These are phyloP conservation scores for Willisornis vidua DNA, from an alignment of 2,113 vertebrate species.

Conservation along the genomic window DNA sequence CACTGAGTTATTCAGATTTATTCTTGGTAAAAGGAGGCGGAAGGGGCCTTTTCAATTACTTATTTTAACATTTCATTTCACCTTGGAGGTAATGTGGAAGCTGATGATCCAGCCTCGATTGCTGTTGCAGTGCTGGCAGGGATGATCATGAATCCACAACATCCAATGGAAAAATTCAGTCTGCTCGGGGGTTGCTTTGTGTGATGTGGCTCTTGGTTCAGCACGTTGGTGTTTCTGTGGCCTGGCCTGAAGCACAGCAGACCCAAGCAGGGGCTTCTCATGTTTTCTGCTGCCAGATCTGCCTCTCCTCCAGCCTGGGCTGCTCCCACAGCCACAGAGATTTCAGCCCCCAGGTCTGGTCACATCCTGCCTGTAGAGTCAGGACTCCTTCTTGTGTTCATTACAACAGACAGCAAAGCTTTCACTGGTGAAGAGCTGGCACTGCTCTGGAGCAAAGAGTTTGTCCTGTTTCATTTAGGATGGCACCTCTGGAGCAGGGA, in stretches of 20 bases:
- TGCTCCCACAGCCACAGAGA: accelerated
- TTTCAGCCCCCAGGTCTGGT: not conserved
- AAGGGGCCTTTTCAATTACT: not conserved
- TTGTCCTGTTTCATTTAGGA: not conserved
- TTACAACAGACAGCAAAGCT: not conserved
- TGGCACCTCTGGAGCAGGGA: not conserved
- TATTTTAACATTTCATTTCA: slow-evolving; percentile 2
- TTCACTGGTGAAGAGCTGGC: not conserved
- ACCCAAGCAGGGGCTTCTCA: accelerated
- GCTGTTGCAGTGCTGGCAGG: not conserved
- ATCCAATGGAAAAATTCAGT: not conserved
- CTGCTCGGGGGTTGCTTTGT: not conserved
- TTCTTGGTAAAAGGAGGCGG: not conserved
- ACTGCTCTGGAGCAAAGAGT: not conserved
- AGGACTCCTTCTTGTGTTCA: accelerated
- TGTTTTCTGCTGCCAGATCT: not conserved
- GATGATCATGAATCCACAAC: not conserved
- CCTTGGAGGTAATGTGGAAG: not conserved
- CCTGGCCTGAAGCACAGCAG: not conserved
- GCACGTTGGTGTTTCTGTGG: accelerated
- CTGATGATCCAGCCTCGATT: not conserved
- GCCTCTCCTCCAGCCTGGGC: not conserved
- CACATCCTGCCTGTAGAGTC: accelerated
- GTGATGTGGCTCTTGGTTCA: not conserved
- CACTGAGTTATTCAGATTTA: not conserved